Evolutionary conservation across 1,140 invertebrate genomes (phyloP).

Genomic region (Anoplophora glabripennis): DNA sequence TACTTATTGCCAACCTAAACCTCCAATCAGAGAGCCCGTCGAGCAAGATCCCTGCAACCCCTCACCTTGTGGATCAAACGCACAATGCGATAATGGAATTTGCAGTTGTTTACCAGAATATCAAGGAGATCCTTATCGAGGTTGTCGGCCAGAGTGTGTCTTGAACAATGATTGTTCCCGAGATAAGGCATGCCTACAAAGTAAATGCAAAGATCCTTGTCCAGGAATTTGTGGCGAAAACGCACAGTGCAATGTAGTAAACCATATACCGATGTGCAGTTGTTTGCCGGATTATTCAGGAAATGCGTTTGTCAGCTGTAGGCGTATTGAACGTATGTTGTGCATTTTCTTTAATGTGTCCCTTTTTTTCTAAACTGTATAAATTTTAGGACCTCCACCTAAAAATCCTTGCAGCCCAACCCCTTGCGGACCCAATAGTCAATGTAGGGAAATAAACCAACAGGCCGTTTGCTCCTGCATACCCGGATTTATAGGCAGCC

Average conservation of each 20-base stretch:
- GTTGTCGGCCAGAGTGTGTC: slow-evolving; percentile 67
- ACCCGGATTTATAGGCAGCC: slow-evolving; percentile 59
- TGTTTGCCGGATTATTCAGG: slow-evolving; percentile 62
- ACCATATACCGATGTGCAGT: slow-evolving; percentile 67
- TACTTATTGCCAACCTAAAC: slow-evolving; percentile 61
- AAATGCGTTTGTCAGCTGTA: slow-evolving; percentile 64
- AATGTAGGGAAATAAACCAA: slow-evolving; percentile 60
- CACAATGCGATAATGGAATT: slow-evolving; percentile 58
- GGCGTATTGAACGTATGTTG: slow-evolving; percentile 53
- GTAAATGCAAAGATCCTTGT: slow-evolving; percentile 67
- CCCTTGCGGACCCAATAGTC: slow-evolving; percentile 64
- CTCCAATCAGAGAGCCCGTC: slow-evolving; percentile 45
- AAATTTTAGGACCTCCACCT: slow-evolving; percentile 44
- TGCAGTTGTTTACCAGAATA: slow-evolving; percentile 63
- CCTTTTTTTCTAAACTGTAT: slow-evolving; percentile 6
- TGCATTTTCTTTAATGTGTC: not conserved
- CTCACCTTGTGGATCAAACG: slow-evolving; percentile 66
- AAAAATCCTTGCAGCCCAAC: slow-evolving; percentile 63
- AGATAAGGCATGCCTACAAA: slow-evolving; percentile 60
- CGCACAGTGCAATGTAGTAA: slow-evolving; percentile 63
- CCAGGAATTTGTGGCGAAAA: slow-evolving; percentile 65
- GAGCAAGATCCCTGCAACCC: slow-evolving; percentile 55
- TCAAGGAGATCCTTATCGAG: slow-evolving; percentile 62
- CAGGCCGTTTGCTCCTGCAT: slow-evolving; percentile 66
- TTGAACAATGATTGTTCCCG: slow-evolving; percentile 67